Evolutionary conservation across 2,888 invertebrate genomes (phyloP).

Genomic region (Apotomis turbidana): DNA sequence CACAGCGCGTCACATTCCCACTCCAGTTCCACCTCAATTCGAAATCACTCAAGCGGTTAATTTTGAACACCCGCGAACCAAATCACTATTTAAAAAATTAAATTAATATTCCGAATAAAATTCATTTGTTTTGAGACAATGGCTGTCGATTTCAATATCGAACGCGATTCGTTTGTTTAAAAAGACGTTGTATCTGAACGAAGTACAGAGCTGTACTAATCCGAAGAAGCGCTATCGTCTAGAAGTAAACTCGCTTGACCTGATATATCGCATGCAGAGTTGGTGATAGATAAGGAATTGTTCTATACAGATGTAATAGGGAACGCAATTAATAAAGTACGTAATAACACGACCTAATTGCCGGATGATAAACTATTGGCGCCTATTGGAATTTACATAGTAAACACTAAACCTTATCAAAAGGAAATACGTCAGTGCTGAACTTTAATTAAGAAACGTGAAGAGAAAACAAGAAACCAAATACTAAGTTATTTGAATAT

Average conservation of each 20-base stretch:
- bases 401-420: background rate
- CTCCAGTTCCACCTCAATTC: constrained; percentile 59
- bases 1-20: constrained; percentile 70
- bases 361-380: constrained; percentile 60
- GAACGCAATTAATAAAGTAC: constrained; percentile 61
- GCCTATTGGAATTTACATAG: constrained; percentile 35
- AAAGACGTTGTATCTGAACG: constrained; percentile 27
- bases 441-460: background rate
- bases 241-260: constrained; percentile 41
- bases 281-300: constrained; percentile 63
- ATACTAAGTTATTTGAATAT: background rate
- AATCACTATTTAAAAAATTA: constrained; percentile 45
- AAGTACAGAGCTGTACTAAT: constrained; percentile 30
- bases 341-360: constrained; percentile 66
- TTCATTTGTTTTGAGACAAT: no score
- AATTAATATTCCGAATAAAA: constrained; percentile 36
- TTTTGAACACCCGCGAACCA: constrained; percentile 54
- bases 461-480: background rate
- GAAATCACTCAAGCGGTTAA: constrained; percentile 59
- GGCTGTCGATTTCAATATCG: constrained; percentile 5
- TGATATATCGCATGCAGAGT: constrained; percentile 37
- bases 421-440: constrained; percentile 9
- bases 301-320: constrained; percentile 53
- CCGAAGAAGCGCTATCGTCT: constrained; percentile 18
- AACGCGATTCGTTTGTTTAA: background rate